Evolutionary conservation across 2,888 invertebrate genomes (phyloP).

Genomic region (Deilephila elpenor): DNA sequence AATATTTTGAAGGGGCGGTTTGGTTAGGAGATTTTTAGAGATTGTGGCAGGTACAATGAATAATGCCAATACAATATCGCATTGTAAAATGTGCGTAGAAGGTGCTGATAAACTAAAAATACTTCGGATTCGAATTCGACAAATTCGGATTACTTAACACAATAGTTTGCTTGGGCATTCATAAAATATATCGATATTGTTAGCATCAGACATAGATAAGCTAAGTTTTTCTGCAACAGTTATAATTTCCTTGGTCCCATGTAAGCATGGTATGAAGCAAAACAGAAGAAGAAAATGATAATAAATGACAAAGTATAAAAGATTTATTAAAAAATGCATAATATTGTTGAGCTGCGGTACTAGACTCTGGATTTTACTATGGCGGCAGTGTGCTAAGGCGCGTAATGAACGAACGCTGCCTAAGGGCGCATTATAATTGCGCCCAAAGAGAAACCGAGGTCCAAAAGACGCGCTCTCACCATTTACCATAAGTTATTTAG

Average conservation of each 20-base stretch:
- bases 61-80: background rate
- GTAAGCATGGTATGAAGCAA: no score
- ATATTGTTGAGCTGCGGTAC: background rate
- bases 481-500: slow-evolving; percentile 26
- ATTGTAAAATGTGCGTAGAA: no score
- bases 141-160: no score
- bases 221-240: no score
- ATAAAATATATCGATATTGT: no score
- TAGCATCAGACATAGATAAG: no score
- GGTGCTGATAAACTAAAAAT: no score
- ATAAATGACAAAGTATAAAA: background rate
- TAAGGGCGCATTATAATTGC: slow-evolving; percentile 71
- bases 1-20: background rate
- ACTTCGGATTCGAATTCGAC: no score
- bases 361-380: slow-evolving; percentile 38
- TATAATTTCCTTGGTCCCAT: no score
- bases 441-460: slow-evolving; percentile 42
- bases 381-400: slow-evolving; percentile 34
- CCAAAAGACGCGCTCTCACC: slow-evolving; percentile 39
- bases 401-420: slow-evolving; percentile 63
- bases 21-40: background rate
- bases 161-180: no score
- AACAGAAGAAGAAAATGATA: background rate
- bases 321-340: background rate
- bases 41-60: background rate